phyloP scores from a whole-genome alignment of 2,888 invertebrate species.

The Axea sp. region DNA sequence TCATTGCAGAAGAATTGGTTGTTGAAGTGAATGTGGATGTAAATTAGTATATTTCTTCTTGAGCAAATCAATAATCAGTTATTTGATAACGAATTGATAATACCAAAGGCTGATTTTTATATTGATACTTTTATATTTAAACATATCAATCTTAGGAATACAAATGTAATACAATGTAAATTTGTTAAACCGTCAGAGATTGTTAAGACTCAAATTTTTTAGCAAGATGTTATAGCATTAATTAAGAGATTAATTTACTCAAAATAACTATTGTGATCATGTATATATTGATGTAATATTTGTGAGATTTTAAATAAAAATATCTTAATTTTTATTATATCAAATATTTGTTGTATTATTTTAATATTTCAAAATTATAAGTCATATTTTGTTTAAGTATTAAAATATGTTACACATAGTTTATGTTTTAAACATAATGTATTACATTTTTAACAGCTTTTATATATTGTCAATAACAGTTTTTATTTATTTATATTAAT shows the following conservation, averaged over 20 bases:
- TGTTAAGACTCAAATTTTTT: slow-evolving; percentile 1
- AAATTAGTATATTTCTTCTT: slow-evolving; percentile 52
- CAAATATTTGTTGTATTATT: too few relatives aligned
- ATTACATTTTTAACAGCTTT: too few relatives aligned
- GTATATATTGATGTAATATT: slow-evolving; percentile 1
- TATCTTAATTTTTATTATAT: too few relatives aligned
- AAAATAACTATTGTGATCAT: not conserved
- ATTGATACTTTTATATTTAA: not conserved
- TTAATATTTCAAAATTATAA: too few relatives aligned
- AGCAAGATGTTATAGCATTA: not conserved
- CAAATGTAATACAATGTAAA: too few relatives aligned
- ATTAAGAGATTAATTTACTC: not conserved
- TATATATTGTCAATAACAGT: too few relatives aligned
- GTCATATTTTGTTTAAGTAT: too few relatives aligned
- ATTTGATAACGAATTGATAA: slow-evolving; percentile 1
- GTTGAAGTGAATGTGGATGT: slow-evolving; percentile 70
- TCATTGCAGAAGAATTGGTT: slow-evolving; percentile 69
- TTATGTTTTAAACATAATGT: too few relatives aligned
- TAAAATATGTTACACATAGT: too few relatives aligned
- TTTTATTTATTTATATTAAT: too few relatives aligned
- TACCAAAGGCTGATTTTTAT: slow-evolving; percentile 40
- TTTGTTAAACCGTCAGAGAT: not conserved
- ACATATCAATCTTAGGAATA: not conserved
- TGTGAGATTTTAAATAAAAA: slow-evolving; percentile 4
- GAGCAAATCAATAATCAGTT: not conserved